These are phyloP conservation scores for Tetramorium bicarinatum DNA, from an alignment of 2,888 invertebrate genomes.

Conservation along the genomic window DNA sequence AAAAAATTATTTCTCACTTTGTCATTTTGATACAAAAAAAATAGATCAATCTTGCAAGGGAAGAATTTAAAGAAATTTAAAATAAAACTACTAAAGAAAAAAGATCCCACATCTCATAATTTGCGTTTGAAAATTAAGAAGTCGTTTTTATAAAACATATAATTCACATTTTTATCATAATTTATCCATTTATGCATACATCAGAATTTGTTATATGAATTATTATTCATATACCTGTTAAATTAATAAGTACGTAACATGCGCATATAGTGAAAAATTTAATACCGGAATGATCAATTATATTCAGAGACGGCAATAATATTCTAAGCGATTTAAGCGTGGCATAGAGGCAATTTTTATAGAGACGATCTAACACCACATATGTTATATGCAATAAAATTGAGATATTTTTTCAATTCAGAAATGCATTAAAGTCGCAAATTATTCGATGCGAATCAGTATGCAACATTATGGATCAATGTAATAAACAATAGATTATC, in stretches of 20 bases:
- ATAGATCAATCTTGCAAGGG: neutral
- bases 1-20: neutral
- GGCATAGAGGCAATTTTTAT: too few species aligned
- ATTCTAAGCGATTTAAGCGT: too few species aligned
- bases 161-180: neutral
- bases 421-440: too few species aligned
- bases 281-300: neutral
- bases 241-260: constrained; percentile 24
- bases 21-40: neutral
- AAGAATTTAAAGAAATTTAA: neutral
- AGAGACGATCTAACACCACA: too few species aligned
- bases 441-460: too few species aligned
- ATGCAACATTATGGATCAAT: too few species aligned
- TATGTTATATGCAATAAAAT: too few species aligned
- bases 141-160: neutral
- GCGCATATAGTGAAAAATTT: neutral
- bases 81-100: neutral
- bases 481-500: too few species aligned
- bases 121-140: neutral
- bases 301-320: neutral
- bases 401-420: too few species aligned
- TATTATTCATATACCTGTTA: neutral
- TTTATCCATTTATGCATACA: neutral
- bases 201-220: neutral
- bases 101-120: neutral